Conservation (phyloP, 2,888 invertebrate species). For the Artemia sp. region DNA sequence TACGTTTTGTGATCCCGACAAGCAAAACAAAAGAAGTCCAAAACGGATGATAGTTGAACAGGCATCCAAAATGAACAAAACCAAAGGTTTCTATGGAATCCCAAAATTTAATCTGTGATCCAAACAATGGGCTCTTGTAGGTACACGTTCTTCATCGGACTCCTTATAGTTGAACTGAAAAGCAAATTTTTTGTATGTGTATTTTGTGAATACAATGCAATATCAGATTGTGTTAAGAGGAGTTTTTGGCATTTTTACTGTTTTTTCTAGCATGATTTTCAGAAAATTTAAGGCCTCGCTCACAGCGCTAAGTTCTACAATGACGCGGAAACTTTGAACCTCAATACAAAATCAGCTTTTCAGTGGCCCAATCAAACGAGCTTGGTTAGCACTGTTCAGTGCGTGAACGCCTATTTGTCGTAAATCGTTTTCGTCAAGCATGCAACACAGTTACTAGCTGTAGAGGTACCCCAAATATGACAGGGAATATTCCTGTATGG, state of each 20-base stretch:
- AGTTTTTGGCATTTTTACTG: conserved; percentile 13
- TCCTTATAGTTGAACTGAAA: conserved; percentile 10
- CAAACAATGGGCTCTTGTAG: neutral
- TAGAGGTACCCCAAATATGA: too few species aligned
- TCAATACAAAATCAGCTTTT: conserved; percentile 1
- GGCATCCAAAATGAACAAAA: neutral
- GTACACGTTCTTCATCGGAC: neutral
- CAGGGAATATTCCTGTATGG: too few species aligned
- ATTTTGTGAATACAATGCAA: conserved; percentile 10
- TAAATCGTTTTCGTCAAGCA: too few species aligned
- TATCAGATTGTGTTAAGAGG: conserved; percentile 10
- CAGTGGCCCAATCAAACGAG: neutral
- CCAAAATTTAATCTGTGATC: neutral
- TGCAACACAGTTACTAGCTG: too few species aligned
- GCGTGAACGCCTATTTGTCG: too few species aligned
- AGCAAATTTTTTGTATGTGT: neutral
- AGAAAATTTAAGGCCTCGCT: neutral
- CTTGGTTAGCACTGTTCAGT: neutral
- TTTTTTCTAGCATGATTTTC: neutral
- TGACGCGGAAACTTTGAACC: neutral
- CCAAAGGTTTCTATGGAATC: neutral
- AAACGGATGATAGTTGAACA: too few species aligned
- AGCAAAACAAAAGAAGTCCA: too few species aligned
- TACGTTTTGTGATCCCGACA: too few species aligned
- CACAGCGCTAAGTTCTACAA: neutral